Evolutionary conservation across 2,113 vertebrate genomes (phyloP).

Genomic region (Elaphurus davidianus): DNA sequence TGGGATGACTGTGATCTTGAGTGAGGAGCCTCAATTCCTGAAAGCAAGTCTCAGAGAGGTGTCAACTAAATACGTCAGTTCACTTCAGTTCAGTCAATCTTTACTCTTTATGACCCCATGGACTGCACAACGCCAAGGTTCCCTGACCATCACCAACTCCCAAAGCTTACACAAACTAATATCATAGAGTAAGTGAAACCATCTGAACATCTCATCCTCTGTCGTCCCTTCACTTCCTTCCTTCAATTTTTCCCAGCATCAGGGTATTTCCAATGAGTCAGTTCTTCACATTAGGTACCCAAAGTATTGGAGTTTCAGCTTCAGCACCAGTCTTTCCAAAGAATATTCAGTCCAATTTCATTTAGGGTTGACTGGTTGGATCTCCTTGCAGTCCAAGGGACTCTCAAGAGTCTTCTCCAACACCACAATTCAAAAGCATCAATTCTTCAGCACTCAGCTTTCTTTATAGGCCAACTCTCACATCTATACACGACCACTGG

Average conservation of each 20-base stretch:
- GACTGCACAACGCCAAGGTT: neutral
- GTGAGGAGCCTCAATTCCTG: neutral
- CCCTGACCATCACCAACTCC: neutral
- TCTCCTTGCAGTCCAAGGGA: neutral
- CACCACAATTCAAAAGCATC: neutral
- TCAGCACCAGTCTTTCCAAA: neutral
- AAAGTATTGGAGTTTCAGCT: neutral
- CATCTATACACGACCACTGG: neutral
- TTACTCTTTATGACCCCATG: neutral
- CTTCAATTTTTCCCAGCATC: neutral
- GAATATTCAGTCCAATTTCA: neutral
- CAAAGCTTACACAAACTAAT: neutral
- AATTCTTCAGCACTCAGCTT: neutral
- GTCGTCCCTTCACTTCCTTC: neutral
- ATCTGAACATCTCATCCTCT: neutral
- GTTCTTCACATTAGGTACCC: neutral
- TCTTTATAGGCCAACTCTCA: neutral
- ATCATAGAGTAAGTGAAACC: neutral
- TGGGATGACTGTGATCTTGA: neutral
- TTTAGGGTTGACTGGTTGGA: neutral
- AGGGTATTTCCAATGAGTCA: neutral
- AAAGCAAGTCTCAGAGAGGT: neutral
- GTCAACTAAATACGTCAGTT: neutral
- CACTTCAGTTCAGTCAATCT: neutral
- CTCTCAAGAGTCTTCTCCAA: neutral